These are phyloP conservation scores for Pyrrhia umbra DNA, from an alignment of 2,888 invertebrate species.

Conservation along the genomic window DNA sequence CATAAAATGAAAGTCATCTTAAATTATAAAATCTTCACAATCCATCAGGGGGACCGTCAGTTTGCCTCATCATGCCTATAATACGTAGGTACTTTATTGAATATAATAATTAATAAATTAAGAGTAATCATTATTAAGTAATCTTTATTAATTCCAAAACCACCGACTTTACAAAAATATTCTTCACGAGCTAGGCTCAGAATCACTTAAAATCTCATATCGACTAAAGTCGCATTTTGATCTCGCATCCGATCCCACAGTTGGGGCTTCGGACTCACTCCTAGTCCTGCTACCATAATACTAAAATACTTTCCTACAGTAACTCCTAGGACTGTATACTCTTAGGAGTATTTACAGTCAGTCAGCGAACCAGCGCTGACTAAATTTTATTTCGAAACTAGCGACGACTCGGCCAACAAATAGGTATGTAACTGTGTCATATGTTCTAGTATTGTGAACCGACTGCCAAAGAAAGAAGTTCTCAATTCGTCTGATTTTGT, in stretches of 20 bases:
- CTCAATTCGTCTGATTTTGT: no score
- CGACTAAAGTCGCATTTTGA: slow-evolving; percentile 34
- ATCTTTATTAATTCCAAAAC: slow-evolving; percentile 24
- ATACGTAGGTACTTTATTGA: slow-evolving; percentile 5
- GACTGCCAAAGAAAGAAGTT: no score
- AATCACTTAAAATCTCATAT: slow-evolving; percentile 15
- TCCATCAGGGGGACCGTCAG: slow-evolving; percentile 6
- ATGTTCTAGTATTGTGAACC: no score
- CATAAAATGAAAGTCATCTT: neutral
- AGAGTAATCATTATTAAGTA: slow-evolving; percentile 10
- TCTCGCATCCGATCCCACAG: slow-evolving; percentile 9
- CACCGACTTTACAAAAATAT: slow-evolving; percentile 47
- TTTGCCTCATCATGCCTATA: neutral
- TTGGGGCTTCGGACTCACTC: neutral
- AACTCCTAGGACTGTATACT: slow-evolving; percentile 14
- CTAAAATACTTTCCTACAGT: slow-evolving; percentile 27
- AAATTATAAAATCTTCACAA: slow-evolving; percentile 2
- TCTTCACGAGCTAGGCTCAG: slow-evolving; percentile 51
- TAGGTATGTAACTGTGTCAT: no score
- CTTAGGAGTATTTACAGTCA: slow-evolving; percentile 14
- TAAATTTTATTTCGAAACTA: slow-evolving; percentile 1
- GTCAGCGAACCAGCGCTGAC: slow-evolving; percentile 49
- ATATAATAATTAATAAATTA: slow-evolving; percentile 46
- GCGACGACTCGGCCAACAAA: neutral
- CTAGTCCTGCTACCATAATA: slow-evolving; percentile 7